These are phyloP conservation scores for Grantiella picta DNA, from an alignment of 2,113 vertebrate species.

Conservation along the genomic window DNA sequence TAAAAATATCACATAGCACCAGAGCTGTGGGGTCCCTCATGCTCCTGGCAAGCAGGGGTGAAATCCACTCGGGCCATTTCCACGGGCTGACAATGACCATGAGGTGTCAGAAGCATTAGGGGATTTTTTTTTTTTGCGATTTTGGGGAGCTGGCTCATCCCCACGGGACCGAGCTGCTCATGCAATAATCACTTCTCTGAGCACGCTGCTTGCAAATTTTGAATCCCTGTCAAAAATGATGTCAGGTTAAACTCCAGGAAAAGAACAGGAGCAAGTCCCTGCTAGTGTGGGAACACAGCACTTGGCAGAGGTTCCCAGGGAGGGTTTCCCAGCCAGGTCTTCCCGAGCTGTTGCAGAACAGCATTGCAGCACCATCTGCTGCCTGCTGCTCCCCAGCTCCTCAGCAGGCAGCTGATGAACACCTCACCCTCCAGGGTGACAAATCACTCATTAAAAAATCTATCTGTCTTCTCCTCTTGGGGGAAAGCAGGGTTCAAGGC, in stretches of 20 bases:
- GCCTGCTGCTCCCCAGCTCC: background rate
- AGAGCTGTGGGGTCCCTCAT: background rate
- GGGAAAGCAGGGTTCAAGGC: background rate
- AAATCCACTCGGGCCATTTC: background rate
- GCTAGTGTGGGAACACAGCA: background rate
- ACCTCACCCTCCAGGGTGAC: accelerated
- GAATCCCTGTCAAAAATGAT: background rate
- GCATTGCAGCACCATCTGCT: slow-evolving; percentile 44
- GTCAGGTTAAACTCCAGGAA: background rate
- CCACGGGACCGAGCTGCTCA: background rate
- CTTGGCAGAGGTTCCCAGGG: background rate
- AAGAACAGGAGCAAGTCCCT: background rate
- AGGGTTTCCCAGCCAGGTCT: background rate
- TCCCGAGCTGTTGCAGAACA: background rate
- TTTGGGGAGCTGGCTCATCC: background rate
- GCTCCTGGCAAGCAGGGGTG: background rate
- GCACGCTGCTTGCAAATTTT: background rate
- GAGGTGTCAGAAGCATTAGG: background rate
- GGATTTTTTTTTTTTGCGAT: background rate
- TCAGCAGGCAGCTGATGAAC: background rate
- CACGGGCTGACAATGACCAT: background rate
- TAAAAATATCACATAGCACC: background rate
- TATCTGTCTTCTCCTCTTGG: no score
- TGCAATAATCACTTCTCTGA: background rate
- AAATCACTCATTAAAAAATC: background rate